Evolutionary conservation across 2,888 invertebrate genomes (phyloP).

Genomic region (Hemistola chrysoprasaria): DNA sequence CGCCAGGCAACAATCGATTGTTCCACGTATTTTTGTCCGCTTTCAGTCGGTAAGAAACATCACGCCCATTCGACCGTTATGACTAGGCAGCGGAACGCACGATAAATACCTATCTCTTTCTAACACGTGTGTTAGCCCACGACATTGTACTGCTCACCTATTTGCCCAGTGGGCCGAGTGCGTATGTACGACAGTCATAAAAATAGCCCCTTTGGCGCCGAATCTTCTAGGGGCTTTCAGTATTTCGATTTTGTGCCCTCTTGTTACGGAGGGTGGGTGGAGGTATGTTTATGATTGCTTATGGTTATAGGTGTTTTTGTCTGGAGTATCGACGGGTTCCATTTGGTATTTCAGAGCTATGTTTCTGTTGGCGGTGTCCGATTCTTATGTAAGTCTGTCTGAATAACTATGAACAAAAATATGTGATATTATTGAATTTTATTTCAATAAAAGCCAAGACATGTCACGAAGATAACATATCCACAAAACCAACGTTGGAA

Average conservation of each 20-base stretch:
- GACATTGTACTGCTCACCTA: slow-evolving; percentile 63
- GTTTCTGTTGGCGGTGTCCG: slow-evolving; percentile 11
- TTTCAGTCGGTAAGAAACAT: slow-evolving; percentile 81
- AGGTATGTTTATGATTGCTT: slow-evolving; percentile 59
- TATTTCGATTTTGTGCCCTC: slow-evolving; percentile 75
- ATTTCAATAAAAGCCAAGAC: not conserved
- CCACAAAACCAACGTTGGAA: slow-evolving; percentile 46
- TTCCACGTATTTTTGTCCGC: slow-evolving; percentile 81
- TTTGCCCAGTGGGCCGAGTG: slow-evolving; percentile 78
- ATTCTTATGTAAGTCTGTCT: slow-evolving; percentile 20
- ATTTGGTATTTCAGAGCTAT: slow-evolving; percentile 10
- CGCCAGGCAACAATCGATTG: slow-evolving; percentile 67
- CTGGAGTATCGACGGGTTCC: slow-evolving; percentile 24
- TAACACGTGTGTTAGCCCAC: slow-evolving; percentile 68
- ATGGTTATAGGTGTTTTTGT: slow-evolving; percentile 48
- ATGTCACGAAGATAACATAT: slow-evolving; percentile 32
- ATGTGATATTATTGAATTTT: no score
- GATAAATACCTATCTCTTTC: slow-evolving; percentile 70
- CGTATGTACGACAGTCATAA: slow-evolving; percentile 81
- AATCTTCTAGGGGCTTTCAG: slow-evolving; percentile 74
- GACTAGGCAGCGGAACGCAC: slow-evolving; percentile 76
- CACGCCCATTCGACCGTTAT: slow-evolving; percentile 83
- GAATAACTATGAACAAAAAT: not conserved
- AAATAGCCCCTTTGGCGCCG: slow-evolving; percentile 81
- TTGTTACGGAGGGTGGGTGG: slow-evolving; percentile 62